Conservation (phyloP, 1,140 invertebrate genomes). For the Grapholita molesta region DNA sequence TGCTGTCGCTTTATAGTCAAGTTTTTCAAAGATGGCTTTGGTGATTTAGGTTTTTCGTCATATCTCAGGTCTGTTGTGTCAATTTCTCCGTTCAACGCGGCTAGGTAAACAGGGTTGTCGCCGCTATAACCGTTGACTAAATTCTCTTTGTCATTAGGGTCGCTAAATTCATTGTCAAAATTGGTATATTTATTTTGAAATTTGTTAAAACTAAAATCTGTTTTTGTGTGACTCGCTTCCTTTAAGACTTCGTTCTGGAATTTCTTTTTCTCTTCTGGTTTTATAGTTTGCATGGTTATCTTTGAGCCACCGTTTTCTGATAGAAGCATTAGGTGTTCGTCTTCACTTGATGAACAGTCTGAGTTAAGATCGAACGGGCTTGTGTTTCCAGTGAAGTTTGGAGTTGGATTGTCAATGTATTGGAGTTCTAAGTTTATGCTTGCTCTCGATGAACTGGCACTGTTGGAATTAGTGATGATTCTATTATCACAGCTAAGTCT, state of each 20-base stretch:
- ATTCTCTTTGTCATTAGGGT: conserved; percentile 68
- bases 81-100: conserved; percentile 63
- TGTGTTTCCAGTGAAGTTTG: conserved; percentile 42
- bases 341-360: conserved; percentile 73
- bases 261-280: conserved; percentile 52
- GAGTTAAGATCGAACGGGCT: conserved; percentile 62
- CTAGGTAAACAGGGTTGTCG: conserved; percentile 67
- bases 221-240: conserved; percentile 55
- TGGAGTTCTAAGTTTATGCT: conserved; percentile 67
- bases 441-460: conserved; percentile 55
- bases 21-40: conserved; percentile 53
- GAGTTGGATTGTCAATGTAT: conserved; percentile 49
- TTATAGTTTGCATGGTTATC: conserved; percentile 70
- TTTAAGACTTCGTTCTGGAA: conserved; percentile 59
- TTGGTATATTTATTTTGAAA: conserved; percentile 63
- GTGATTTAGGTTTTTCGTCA: conserved; percentile 37
- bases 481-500: conserved; percentile 66
- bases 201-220: conserved; percentile 57
- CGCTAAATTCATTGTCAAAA: conserved; percentile 68
- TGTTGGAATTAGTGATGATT: conserved; percentile 45
- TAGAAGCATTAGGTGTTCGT: conserved; percentile 72
- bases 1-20: conserved; percentile 77
- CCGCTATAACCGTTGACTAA: conserved; percentile 57
- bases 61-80: conserved; percentile 46
- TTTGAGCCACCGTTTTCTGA: conserved; percentile 71